Percentiles rank a stretch among this genome's conserved stretches.
These are phyloP conservation scores for Boulengeromyrus knoepffleri DNA, from an alignment of 2,113 vertebrate species.

Conservation along the genomic window DNA sequence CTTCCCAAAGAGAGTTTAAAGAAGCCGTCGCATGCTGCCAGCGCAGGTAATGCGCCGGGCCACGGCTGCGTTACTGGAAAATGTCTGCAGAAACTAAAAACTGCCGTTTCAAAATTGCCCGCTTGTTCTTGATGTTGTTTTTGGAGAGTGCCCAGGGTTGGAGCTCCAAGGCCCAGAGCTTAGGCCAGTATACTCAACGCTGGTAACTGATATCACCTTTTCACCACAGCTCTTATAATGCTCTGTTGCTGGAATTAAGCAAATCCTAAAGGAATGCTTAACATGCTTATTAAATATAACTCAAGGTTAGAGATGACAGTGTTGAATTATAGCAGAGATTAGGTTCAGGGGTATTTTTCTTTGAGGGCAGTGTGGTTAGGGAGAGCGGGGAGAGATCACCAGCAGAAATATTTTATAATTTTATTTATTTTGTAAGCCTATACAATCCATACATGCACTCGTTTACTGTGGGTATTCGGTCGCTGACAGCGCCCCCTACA, in stretches of 20 bases:
- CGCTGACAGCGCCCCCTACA: slow-evolving; percentile 59
- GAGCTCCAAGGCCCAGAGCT: slow-evolving; percentile 46
- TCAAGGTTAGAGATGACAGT: slow-evolving; percentile 67
- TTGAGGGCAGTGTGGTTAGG: slow-evolving; percentile 19
- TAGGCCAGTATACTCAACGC: slow-evolving; percentile 62
- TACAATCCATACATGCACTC: not conserved
- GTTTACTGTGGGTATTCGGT: slow-evolving; percentile 26
- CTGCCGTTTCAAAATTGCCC: slow-evolving; percentile 54
- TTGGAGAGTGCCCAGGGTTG: slow-evolving; percentile 52
- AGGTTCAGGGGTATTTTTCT: slow-evolving; percentile 47
- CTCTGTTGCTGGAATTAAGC: slow-evolving; percentile 63
- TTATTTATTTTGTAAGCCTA: not conserved
- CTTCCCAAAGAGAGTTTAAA: slow-evolving; percentile 56
- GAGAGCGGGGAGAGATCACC: slow-evolving; percentile 10
- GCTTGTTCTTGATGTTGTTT: slow-evolving; percentile 63
- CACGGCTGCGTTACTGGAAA: slow-evolving; percentile 45
- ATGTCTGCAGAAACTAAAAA: slow-evolving; percentile 59
- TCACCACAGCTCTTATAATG: slow-evolving; percentile 44
- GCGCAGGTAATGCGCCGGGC: slow-evolving; percentile 56
- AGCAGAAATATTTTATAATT: slow-evolving; percentile 8
- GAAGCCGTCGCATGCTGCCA: slow-evolving; percentile 58
- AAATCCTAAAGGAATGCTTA: slow-evolving; percentile 62
- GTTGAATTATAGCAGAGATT: slow-evolving; percentile 60
- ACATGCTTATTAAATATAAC: slow-evolving; percentile 65
- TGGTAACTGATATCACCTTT: slow-evolving; percentile 61